Evolutionary conservation across 2,113 vertebrate genomes (phyloP).

Genomic region (Grus americana): DNA sequence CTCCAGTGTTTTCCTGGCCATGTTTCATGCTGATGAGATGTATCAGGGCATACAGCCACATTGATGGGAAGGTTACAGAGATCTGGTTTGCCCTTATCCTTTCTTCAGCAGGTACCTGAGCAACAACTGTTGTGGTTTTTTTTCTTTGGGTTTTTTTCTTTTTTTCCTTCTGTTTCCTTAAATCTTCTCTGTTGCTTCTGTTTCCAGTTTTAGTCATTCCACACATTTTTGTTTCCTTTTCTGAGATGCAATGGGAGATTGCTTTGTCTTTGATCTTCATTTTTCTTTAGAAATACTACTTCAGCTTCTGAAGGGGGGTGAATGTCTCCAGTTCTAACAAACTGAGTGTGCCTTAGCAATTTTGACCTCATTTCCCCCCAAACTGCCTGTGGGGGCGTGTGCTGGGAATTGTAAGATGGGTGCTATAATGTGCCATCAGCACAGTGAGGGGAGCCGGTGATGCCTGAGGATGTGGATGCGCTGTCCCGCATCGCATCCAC

Average conservation of each 20-base stretch:
- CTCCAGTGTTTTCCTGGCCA: background rate
- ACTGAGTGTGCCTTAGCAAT: background rate
- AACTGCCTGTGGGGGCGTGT: background rate
- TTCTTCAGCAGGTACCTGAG: background rate
- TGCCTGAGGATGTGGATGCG: background rate
- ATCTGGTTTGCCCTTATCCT: background rate
- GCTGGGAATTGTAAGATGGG: background rate
- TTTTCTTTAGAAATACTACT: background rate
- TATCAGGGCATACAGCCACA: background rate
- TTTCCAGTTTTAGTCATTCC: constrained; percentile 11
- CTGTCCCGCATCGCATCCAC: fast-evolving
- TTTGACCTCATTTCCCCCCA: background rate
- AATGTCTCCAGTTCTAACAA: background rate
- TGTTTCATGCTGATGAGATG: background rate
- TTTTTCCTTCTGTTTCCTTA: background rate
- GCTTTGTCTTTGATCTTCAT: background rate
- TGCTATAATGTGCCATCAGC: background rate
- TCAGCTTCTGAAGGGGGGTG: background rate
- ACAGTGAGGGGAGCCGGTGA: background rate
- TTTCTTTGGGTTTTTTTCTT: too few species aligned
- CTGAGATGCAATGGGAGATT: background rate
- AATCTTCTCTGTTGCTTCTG: background rate
- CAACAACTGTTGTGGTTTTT: background rate
- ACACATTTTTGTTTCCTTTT: constrained; percentile 13
- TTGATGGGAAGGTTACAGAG: background rate